Conservation (phyloP, 2,888 invertebrate species). For the Dolomedes plantarius region DNA sequence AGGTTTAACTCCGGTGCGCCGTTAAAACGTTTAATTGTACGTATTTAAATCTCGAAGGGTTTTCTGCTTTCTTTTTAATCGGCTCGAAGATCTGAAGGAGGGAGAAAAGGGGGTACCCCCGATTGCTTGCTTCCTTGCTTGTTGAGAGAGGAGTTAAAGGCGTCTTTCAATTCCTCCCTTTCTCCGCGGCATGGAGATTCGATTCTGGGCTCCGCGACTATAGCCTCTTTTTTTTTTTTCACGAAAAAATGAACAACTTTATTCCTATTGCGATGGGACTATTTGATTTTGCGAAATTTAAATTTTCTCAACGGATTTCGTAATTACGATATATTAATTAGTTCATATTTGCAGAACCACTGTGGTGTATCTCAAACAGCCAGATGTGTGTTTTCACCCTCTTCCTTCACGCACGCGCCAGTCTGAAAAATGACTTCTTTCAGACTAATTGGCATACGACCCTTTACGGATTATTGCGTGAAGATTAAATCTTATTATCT, state of each 20-base stretch:
- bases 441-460: too few relatives aligned
- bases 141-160: neutral
- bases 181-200: neutral
- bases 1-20: conserved; percentile 17
- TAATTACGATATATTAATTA: too few relatives aligned
- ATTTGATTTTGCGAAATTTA: neutral
- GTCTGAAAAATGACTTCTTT: too few relatives aligned
- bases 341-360: too few relatives aligned
- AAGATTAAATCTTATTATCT: too few relatives aligned
- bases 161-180: neutral
- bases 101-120: neutral
- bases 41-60: conserved; percentile 39
- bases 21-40: conserved; percentile 69
- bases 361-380: too few relatives aligned
- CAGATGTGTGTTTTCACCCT: too few relatives aligned
- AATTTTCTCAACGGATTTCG: neutral
- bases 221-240: too few relatives aligned
- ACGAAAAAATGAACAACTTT: neutral
- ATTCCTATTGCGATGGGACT: neutral
- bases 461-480: too few relatives aligned
- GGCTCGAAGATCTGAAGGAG: conserved; percentile 4
- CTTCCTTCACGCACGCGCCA: too few relatives aligned
- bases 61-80: conserved; percentile 19
- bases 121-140: conserved; percentile 10
- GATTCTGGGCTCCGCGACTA: neutral